Evolutionary conservation across 64 coral and sea anemone genomes (phyloP), one percentile per base, ranked within the genome.

Genomic region (Orbicella faveolata): DNA sequence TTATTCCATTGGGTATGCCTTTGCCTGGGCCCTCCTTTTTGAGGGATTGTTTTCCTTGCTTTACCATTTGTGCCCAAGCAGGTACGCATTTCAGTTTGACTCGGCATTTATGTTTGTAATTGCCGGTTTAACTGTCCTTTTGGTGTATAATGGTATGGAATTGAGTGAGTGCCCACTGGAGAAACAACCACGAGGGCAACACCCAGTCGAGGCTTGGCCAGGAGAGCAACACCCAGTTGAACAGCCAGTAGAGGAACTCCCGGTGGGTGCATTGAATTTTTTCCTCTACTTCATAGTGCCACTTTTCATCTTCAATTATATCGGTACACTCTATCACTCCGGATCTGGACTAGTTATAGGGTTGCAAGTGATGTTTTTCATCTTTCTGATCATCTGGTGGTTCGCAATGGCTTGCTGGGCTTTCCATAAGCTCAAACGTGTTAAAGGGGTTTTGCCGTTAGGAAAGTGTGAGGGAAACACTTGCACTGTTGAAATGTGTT

Each of bases 81-180:
- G 73, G 21, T 37, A 84, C 11, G 92, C 90, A 14, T 92, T 95
- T 69, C 94, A 95, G 51, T 92, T 95, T 79, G 94, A 95, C 51
- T 78, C 78, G 6, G 94, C 94, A 1, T 92, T 95, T 52, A 95
- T 95, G 81, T 94, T 94, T 62, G 88, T 94, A 14, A 94, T 94
- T 34, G 61, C 87, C 16, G 92, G 88, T 19, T 41, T 94, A 4
- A 90, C 79, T 61, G 63, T 90, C 2, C 64, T 94, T 26, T 84
- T 88, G 17, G 37, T 90, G 18, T 90, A 86, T 83, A 94, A 94
- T 94, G 88, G 92, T 1, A 52, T 57, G 20, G 84, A 80, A 36
- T 52, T 44, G 6, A 93, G n/a, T 48, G 79, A 87, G 11, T 74
- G 79, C 35, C 53, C 64, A 48, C 4, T 48, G 4, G 30, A 30